Percentiles rank a stretch among this genome's conserved stretches.
These are phyloP conservation scores for Anastrepha ludens DNA, from an alignment of 1,140 invertebrate genomes.

Conservation along the genomic window DNA sequence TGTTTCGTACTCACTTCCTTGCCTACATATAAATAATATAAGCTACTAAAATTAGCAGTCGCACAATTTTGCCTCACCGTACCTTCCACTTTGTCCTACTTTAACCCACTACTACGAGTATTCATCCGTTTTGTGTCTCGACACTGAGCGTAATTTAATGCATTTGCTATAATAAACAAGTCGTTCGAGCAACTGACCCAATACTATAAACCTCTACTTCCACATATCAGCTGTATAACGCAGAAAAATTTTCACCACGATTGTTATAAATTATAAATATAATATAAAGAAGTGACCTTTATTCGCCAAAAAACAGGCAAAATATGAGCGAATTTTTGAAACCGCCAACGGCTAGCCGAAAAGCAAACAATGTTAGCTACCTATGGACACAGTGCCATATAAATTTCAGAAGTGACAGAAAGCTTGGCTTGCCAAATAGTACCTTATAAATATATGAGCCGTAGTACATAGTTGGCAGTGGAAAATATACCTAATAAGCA, in stretches of 20 bases:
- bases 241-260: not conserved
- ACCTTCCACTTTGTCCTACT: not conserved
- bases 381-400: not conserved
- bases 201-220: too few species aligned
- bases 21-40: not conserved
- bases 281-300: not conserved
- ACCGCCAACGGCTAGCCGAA: not conserved
- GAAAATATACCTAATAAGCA: not conserved
- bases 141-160: constrained; percentile 32
- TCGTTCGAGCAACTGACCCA: constrained; percentile 1
- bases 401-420: not conserved
- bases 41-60: not conserved
- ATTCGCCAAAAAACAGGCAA: not conserved
- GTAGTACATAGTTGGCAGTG: not conserved
- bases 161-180: not conserved
- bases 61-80: not conserved
- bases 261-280: too few species aligned
- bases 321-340: not conserved
- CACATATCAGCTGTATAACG: not conserved
- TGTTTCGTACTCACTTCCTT: too few species aligned
- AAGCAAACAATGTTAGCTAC: not conserved
- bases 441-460: not conserved
- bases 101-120: not conserved
- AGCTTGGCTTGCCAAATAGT: not conserved
- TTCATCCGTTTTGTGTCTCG: not conserved